These are phyloP conservation scores for Harmothoe impar DNA, from an alignment of 2,888 invertebrate species.

Conservation along the genomic window DNA sequence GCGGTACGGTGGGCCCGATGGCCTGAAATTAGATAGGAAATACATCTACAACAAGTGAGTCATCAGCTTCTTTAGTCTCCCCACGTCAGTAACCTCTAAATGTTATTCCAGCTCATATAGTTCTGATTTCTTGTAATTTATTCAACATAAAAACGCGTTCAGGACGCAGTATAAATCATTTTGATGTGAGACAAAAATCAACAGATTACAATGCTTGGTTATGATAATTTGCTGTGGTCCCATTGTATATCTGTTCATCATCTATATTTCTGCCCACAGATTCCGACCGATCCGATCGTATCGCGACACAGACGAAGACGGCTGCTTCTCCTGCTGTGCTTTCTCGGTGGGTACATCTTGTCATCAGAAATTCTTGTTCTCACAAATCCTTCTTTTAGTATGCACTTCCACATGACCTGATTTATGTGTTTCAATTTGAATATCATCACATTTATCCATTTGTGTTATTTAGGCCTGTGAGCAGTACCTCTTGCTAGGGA, in stretches of 20 bases:
- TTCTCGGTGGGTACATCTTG: constrained; percentile 85
- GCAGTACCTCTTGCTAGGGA: constrained; percentile 91
- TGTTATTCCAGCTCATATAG: no score
- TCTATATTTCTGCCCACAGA: constrained; percentile 69
- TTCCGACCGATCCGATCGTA: constrained; percentile 88
- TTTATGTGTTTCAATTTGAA: no score
- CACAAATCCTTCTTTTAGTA: no score
- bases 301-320: constrained; percentile 87
- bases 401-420: no score
- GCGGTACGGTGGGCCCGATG: constrained; percentile 84
- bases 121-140: no score
- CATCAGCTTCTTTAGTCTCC: background rate
- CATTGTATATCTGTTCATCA: background rate
- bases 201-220: background rate
- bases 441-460: background rate
- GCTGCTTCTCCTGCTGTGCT: constrained; percentile 90
- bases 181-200: no score
- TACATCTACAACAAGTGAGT: constrained; percentile 88
- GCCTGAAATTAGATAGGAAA: constrained; percentile 89
- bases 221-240: background rate
- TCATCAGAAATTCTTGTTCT: no score
- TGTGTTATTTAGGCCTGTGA: constrained; percentile 85
- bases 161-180: no score
- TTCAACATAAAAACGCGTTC: no score
- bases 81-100: no score